Evolutionary conservation across 2,797 vertebrate species (phyloP).

Genomic region (Taeniopygia guttata): DNA sequence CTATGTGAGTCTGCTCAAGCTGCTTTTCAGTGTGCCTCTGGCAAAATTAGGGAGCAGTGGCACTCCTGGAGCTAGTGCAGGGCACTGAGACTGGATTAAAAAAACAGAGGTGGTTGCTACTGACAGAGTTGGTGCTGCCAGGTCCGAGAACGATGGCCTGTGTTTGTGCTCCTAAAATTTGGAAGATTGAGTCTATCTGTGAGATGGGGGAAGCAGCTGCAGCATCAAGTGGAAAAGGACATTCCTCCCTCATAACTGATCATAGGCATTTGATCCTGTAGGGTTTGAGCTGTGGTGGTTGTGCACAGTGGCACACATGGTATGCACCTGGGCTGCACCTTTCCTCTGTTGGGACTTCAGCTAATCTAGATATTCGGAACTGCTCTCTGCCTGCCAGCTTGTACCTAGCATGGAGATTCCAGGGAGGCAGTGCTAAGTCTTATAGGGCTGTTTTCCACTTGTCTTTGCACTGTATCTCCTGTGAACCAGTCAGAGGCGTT

Average conservation of each 20-base stretch:
- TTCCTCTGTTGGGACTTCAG: background rate
- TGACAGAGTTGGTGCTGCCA: background rate
- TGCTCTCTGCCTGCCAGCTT: background rate
- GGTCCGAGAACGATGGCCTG: background rate
- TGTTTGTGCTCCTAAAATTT: background rate
- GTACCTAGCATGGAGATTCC: background rate
- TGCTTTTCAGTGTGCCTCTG: background rate
- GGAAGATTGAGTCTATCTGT: background rate
- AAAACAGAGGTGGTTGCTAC: background rate
- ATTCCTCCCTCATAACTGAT: background rate
- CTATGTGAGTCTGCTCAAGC: background rate
- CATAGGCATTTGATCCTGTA: fast-evolving
- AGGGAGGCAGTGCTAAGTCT: background rate
- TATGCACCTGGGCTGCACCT: background rate
- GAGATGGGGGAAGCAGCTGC: background rate
- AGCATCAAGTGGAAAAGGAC: background rate
- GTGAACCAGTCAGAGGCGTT: background rate
- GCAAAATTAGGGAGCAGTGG: background rate
- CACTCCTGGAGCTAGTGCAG: background rate
- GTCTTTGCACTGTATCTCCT: background rate
- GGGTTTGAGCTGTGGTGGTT: background rate
- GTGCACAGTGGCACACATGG: fast-evolving
- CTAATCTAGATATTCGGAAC: background rate
- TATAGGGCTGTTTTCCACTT: background rate
- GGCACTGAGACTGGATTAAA: background rate